Base-by-base conservation (phyloP, 2,888 invertebrate species). In the Gerris lacustris region DNA sequence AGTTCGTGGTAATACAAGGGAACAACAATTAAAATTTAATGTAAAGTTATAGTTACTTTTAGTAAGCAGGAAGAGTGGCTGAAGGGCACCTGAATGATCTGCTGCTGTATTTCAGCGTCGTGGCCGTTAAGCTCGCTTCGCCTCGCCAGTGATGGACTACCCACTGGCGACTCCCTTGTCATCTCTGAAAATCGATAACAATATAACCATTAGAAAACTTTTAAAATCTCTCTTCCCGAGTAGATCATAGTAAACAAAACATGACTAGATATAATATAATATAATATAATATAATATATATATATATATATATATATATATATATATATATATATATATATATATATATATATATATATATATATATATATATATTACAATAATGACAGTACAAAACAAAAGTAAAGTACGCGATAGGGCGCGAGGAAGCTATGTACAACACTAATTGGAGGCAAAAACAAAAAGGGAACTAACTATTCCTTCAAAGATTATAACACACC, bases 21-120 rank as follows among this genome's bases (percentile, higher is more conserved):
- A 31, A 31, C 31, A 31, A 31, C 31, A 31, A 31, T 31, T 31
- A 31, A 31, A 31, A 31, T 31, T 1, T 31, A 31, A 31, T 31
- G 31, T 31, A 31, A 31, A 31, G 31, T 31, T 31, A 31, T 31
- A 31, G 31, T 31, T 31, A 31, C 31, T 31, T 31, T 31, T 1
- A 31, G 31, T 31, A 31, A 31, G 31, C 31, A 31, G 31, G 31
- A 31, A 31, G 31, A 31, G 31, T 31, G 31, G 31, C 31, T 31
- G 31, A 31, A 31, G 31, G 31, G 31, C 31, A 31, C 31, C 31
- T 31, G 31, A 2, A 31, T 31, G 31, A 31, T 31, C 31, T 31
- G 31, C 31, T 31, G 31, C 77, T 88, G 87, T 79, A 87, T 84
- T 78, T 84, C 84, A 79, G 84, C 82, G 77, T 86, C 87, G 74